A percentile compares a stretch with the other conserved stretches of the same genome.
Evolutionary conservation across 2,888 invertebrate species (phyloP).

Genomic region (Lymantria dispar): DNA sequence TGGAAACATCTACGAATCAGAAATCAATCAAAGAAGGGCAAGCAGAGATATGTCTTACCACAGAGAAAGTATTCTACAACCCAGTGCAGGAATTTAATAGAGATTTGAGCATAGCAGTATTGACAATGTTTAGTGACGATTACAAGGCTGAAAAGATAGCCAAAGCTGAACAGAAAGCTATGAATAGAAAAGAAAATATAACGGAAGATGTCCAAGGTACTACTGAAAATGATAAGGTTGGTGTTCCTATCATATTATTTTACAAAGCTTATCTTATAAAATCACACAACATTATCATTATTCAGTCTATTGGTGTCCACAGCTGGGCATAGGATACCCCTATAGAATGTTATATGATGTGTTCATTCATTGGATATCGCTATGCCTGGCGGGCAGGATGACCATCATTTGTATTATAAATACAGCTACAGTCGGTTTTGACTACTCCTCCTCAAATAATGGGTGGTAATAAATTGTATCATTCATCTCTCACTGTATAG

Average conservation of each 20-base stretch:
- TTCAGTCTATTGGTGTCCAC: too few species aligned
- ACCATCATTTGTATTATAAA: too few species aligned
- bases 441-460: too few species aligned
- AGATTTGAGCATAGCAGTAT: conserved; percentile 92
- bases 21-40: conserved; percentile 87
- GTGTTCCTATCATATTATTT: background rate
- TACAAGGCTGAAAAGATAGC: conserved; percentile 53
- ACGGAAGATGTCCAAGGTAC: conserved; percentile 16
- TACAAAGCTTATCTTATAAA: too few species aligned
- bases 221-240: conserved; percentile 17
- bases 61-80: conserved; percentile 96
- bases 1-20: conserved; percentile 43
- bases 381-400: too few species aligned
- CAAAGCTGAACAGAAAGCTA: conserved; percentile 38
- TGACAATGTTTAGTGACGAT: conserved; percentile 85
- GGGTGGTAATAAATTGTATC: too few species aligned
- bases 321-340: too few species aligned
- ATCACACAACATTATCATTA: too few species aligned
- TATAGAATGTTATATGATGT: too few species aligned
- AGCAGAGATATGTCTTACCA: conserved; percentile 87
- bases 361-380: too few species aligned
- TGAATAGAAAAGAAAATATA: conserved; percentile 33
- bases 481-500: too few species aligned
- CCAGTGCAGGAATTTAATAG: conserved; percentile 99
- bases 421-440: too few species aligned